These are phyloP conservation scores for Aphidius colemani DNA, from an alignment of 2,888 invertebrate genomes.

Conservation along the genomic window DNA sequence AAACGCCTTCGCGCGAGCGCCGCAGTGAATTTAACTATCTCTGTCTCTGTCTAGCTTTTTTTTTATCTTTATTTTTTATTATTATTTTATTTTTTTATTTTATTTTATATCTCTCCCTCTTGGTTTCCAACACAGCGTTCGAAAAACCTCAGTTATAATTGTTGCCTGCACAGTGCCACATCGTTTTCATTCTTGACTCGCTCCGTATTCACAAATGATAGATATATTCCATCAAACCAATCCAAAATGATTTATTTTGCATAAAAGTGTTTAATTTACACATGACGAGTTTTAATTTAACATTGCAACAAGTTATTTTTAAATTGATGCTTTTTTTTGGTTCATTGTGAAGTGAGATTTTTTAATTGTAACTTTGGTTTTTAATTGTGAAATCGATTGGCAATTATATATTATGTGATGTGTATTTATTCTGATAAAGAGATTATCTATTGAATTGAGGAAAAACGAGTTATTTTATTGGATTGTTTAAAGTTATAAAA, in stretches of 20 bases:
- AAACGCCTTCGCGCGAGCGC: slow-evolving; percentile 54
- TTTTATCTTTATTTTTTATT: background rate
- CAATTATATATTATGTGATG: background rate
- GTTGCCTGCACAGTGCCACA: slow-evolving; percentile 56
- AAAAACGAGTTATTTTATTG: background rate
- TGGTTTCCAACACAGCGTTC: slow-evolving; percentile 33
- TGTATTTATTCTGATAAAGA: background rate
- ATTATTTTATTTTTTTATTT: background rate
- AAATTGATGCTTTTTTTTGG: too few species aligned
- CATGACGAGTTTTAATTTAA: background rate
- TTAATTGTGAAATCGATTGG: background rate
- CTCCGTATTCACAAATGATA: too few species aligned
- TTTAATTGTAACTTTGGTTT: background rate
- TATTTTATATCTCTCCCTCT: slow-evolving; percentile 12
- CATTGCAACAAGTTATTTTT: background rate
- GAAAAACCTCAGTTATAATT: slow-evolving; percentile 61
- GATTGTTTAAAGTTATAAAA: background rate
- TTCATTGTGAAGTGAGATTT: background rate
- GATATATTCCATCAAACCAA: too few species aligned
- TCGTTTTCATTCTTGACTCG: slow-evolving; percentile 31
- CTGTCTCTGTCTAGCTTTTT: background rate
- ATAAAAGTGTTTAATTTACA: background rate
- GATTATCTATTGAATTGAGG: background rate
- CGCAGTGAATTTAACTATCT: slow-evolving; percentile 30
- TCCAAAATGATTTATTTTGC: too few species aligned